Evolutionary conservation across 2,113 vertebrate species (phyloP).

Genomic region (Collichthys lucidus): DNA sequence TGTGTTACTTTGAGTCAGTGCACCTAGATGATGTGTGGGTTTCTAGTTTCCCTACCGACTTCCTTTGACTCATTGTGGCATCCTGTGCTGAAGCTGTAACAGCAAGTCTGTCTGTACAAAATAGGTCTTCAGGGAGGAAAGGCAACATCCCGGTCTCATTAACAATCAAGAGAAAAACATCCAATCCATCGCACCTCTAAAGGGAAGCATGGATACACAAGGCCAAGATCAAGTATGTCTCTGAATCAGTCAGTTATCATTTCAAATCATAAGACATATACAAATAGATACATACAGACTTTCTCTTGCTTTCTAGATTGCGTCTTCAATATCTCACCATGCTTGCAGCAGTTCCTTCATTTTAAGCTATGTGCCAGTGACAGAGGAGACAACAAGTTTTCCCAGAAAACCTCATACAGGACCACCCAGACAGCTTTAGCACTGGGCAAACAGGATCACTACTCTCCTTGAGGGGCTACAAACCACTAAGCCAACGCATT

Average conservation of each 20-base stretch:
- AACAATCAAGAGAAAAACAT: not conserved
- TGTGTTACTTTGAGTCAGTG: not conserved
- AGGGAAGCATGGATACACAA: not conserved
- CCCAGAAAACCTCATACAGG: slow-evolving; percentile 48
- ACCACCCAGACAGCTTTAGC: slow-evolving; percentile 60
- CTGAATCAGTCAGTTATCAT: not conserved
- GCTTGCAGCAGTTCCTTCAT: not conserved
- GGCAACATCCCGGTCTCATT: not conserved
- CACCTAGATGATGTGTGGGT: not conserved
- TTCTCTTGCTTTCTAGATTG: not conserved
- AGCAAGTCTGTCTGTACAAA: not conserved
- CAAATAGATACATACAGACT: not conserved
- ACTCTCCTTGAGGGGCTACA: slow-evolving; percentile 49
- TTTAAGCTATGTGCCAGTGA: not conserved
- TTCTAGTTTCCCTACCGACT: not conserved
- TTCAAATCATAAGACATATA: not conserved
- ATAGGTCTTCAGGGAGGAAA: not conserved
- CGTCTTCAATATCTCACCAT: not conserved
- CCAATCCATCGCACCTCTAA: not conserved
- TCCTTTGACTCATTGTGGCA: not conserved
- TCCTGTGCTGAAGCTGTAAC: not conserved
- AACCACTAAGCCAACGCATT: slow-evolving; percentile 31
- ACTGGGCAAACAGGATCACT: slow-evolving; percentile 15
- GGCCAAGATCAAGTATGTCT: not conserved
- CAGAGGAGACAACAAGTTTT: slow-evolving; percentile 47